Evolutionary conservation across 1,140 invertebrate genomes (phyloP).

Genomic region (Dinoponera quadriceps): DNA sequence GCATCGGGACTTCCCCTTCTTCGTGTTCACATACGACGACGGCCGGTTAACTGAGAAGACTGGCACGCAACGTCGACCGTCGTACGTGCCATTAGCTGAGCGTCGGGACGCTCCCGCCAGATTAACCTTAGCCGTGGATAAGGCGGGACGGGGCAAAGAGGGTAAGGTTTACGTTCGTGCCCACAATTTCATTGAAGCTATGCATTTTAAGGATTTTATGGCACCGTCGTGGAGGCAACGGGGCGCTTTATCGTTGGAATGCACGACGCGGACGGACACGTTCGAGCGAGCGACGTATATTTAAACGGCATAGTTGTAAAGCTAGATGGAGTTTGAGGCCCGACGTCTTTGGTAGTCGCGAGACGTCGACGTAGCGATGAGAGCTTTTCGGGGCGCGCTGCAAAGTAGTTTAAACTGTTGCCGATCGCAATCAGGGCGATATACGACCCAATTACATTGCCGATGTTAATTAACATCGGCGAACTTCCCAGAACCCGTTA

Average conservation of each 20-base stretch:
- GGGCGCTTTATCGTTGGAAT: constrained; percentile 31
- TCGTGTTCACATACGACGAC: constrained; percentile 62
- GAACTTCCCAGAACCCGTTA: neutral
- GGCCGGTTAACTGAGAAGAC: constrained; percentile 65
- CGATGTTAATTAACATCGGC: constrained; percentile 25
- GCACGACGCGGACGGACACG: constrained; percentile 13
- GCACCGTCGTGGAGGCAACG: neutral
- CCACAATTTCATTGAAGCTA: constrained; percentile 58
- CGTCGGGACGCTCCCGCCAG: constrained; percentile 70
- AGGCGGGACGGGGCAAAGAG: neutral
- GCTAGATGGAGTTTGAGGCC: neutral
- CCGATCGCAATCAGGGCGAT: constrained; percentile 26
- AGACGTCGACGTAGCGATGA: neutral
- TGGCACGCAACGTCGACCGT: constrained; percentile 68
- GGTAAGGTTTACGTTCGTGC: constrained; percentile 26
- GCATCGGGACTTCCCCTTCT: constrained; percentile 26
- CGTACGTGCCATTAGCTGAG: constrained; percentile 71
- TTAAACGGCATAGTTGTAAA: constrained; percentile 23
- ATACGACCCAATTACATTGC: constrained; percentile 32
- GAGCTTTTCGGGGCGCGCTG: neutral
- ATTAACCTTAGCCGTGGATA: constrained; percentile 65
- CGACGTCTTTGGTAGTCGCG: neutral
- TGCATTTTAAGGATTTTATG: constrained; percentile 55
- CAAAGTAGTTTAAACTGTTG: neutral
- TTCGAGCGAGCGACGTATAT: constrained; percentile 14